phyloP scores from a whole-genome alignment of 2,888 invertebrate genomes.

The Tipula confusa region DNA sequence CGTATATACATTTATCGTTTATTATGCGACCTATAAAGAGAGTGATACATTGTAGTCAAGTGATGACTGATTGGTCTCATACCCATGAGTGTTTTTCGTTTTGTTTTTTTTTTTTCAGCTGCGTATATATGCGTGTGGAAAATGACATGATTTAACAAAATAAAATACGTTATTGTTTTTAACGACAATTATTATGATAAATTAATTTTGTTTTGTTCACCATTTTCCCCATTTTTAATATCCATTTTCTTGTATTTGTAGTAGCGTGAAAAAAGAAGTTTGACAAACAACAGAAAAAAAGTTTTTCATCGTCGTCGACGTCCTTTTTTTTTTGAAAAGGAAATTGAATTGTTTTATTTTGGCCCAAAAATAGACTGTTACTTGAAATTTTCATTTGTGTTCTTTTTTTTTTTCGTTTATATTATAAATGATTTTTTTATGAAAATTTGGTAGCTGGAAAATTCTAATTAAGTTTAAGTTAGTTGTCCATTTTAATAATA shows the following conservation, averaged over 20 bases:
- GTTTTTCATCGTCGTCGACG: background rate
- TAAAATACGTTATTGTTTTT: background rate
- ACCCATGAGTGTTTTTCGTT: too few species aligned
- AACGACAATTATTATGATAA: constrained; percentile 12
- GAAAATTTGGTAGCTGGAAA: background rate
- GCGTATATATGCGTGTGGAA: background rate
- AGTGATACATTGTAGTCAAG: too few species aligned
- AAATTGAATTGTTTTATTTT: background rate
- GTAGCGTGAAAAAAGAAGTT: background rate
- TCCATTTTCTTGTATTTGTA: background rate
- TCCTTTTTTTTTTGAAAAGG: background rate
- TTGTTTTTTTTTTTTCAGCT: too few species aligned
- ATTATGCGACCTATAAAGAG: too few species aligned
- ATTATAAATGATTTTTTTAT: background rate
- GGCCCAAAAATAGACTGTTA: background rate
- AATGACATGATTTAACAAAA: background rate
- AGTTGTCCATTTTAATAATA: constrained; percentile 3
- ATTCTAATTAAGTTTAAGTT: background rate
- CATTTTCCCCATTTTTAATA: background rate
- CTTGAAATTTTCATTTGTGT: too few species aligned
- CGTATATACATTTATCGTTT: too few species aligned
- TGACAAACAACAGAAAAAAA: background rate
- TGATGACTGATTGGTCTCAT: background rate
- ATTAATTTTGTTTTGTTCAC: background rate
- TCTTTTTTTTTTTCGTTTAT: too few species aligned